Conservation (phyloP, 2,797 vertebrate genomes). For the Ibycter americanus region DNA sequence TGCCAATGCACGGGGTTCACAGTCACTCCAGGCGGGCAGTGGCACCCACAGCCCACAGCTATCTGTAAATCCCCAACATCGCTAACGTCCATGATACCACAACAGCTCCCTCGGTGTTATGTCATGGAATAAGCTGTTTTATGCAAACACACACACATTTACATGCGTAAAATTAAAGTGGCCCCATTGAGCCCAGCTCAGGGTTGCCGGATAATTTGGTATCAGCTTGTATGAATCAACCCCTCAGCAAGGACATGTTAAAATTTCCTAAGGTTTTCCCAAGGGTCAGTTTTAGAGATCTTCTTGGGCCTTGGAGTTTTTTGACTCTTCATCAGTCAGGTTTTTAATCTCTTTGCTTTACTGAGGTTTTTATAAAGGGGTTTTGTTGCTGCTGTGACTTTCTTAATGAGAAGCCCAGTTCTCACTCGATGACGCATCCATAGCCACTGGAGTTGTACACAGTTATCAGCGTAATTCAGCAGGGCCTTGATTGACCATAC, state of each 20-base stretch:
- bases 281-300: neutral
- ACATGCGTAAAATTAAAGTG: rapidly evolving
- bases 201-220: neutral
- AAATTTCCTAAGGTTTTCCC: neutral
- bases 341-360: neutral
- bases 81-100: rapidly evolving
- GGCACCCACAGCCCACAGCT: neutral
- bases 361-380: neutral
- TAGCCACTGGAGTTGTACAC: neutral
- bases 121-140: neutral
- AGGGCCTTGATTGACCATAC: rapidly evolving
- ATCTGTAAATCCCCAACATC: no score
- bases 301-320: neutral
- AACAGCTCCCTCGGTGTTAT: neutral
- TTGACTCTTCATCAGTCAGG: neutral
- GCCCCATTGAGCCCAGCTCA: neutral
- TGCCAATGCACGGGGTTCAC: neutral
- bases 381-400: neutral
- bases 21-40: neutral
- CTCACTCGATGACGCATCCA: rapidly evolving
- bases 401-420: neutral
- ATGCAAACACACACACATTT: no score
- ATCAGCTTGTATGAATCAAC: neutral
- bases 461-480: rapidly evolving
- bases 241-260: neutral